Evolutionary conservation across 53 echinoderm and acorn worm species (phyloP), one percentile per base, ranked within the genome.

Genomic region (Echinarachnius parma): DNA sequence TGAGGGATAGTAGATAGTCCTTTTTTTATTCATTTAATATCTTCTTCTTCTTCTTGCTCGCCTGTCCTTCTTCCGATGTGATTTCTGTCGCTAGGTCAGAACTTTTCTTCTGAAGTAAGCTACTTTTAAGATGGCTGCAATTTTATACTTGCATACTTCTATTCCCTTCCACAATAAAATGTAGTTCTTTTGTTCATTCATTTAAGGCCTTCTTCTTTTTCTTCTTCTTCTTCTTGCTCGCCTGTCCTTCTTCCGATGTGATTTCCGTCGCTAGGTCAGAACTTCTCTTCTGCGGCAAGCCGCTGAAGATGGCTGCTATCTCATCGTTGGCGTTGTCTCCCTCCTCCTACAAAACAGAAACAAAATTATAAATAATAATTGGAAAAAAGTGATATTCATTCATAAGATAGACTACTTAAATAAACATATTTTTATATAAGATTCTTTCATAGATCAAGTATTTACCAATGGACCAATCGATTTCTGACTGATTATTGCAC

Each of bases 191-290:
- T n/a, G n/a, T n/a, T n/a, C n/a, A n/a, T n/a, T n/a, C n/a, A n/a
- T n/a, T n/a, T n/a, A n/a, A n/a, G n/a, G n/a, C n/a, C 68, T 50
- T 68, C 34, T 68, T 68, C 68, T 33, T 68, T 20, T 68, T 68
- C 68, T 50, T 50, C 14, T 8, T 2, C 14, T n/a, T 28, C n/a
- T n/a, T n/a, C n/a, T n/a, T n/a, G 28, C 29, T 15, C 0, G 5
- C 14, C 2, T 50, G 18, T 4, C 36, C 68, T n/a, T n/a, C n/a
- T n/a, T 19, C 34, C 4, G 5, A 31, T 4, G 66, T 7, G 21
- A 13, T 20, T 33, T 50, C 19, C n/a, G n/a, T n/a, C n/a, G n/a
- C n/a, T n/a, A n/a, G n/a, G n/a, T n/a, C n/a, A n/a, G n/a, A n/a
- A n/a, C n/a, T n/a, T 29, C 31, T 21, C 34, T 50, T 48, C 10